These are phyloP conservation scores for Varanus komodoensis DNA, from an alignment of 2,113 vertebrate genomes.

Conservation along the genomic window DNA sequence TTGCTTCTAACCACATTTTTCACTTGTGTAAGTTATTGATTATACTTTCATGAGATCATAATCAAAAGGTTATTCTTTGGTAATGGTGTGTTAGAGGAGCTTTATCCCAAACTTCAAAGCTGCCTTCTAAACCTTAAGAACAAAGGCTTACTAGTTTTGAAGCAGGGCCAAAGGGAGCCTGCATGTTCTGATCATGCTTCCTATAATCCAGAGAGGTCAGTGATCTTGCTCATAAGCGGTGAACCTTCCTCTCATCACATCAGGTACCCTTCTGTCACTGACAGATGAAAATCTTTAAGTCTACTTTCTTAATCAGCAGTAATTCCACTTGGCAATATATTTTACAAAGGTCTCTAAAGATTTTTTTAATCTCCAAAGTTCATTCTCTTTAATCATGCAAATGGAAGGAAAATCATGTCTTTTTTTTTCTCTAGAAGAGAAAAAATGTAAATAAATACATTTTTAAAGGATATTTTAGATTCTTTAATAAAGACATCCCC, in stretches of 20 bases:
- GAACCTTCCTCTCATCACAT: slow-evolving; percentile 76
- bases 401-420: slow-evolving; percentile 35
- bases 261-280: slow-evolving; percentile 68
- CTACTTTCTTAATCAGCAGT: slow-evolving; percentile 59
- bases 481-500: background rate
- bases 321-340: slow-evolving; percentile 40
- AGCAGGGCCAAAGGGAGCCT: slow-evolving; percentile 78
- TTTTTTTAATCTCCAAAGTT: slow-evolving; percentile 27
- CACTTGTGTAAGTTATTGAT: slow-evolving; percentile 82
- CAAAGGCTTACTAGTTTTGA: slow-evolving; percentile 82
- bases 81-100: slow-evolving; percentile 83
- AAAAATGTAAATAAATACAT: slow-evolving; percentile 36
- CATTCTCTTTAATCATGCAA: slow-evolving; percentile 33
- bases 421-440: slow-evolving; percentile 28
- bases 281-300: slow-evolving; percentile 66
- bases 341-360: slow-evolving; percentile 38
- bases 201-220: slow-evolving; percentile 75
- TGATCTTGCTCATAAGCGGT: slow-evolving; percentile 71
- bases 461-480: background rate
- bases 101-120: slow-evolving; percentile 89
- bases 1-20: slow-evolving; percentile 80
- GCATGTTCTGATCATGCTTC: slow-evolving; percentile 81
- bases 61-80: slow-evolving; percentile 84
- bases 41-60: slow-evolving; percentile 87
- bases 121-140: slow-evolving; percentile 80